Evolutionary conservation across 2,113 vertebrate genomes (phyloP).

Genomic region (Candoia aspera): DNA sequence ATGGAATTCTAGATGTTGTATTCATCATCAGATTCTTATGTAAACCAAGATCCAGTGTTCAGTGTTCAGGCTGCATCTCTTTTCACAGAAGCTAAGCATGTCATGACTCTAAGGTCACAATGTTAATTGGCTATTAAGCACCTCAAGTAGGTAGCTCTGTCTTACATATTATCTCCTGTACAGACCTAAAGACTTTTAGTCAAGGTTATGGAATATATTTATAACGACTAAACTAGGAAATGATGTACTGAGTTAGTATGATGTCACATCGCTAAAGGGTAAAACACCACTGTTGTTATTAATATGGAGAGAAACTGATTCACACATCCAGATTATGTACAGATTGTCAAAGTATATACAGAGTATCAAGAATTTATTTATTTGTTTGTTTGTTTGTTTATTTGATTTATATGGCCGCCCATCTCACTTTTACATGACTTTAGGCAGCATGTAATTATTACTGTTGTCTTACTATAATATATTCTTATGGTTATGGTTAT

Average conservation of each 20-base stretch:
- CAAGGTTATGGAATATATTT: constrained; percentile 51
- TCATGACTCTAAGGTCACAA: constrained; percentile 54
- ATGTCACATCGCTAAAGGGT: constrained; percentile 14
- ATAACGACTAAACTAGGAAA: constrained; percentile 44
- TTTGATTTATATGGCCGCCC: no score
- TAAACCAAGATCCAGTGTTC: constrained; percentile 52
- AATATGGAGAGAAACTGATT: not conserved
- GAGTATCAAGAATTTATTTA: not conserved
- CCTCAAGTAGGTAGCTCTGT: constrained; percentile 56
- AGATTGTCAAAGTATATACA: not conserved
- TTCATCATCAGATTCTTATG: constrained; percentile 52
- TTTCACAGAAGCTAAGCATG: constrained; percentile 49
- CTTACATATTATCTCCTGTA: constrained; percentile 61
- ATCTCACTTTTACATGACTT: no score
- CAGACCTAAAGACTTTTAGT: constrained; percentile 56
- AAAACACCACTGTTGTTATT: not conserved
- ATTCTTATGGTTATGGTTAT: no score
- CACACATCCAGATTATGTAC: not conserved
- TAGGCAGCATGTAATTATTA: no score
- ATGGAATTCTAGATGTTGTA: constrained; percentile 64
- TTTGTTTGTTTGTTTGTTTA: no score
- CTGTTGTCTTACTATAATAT: no score
- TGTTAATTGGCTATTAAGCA: constrained; percentile 61
- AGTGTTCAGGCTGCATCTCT: constrained; percentile 11
- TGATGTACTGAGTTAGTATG: constrained; percentile 20